Percentiles rank a stretch among this genome's conserved stretches.
These are phyloP conservation scores for Fistularia commersonii DNA, from an alignment of 2,797 vertebrate species.

Conservation along the genomic window DNA sequence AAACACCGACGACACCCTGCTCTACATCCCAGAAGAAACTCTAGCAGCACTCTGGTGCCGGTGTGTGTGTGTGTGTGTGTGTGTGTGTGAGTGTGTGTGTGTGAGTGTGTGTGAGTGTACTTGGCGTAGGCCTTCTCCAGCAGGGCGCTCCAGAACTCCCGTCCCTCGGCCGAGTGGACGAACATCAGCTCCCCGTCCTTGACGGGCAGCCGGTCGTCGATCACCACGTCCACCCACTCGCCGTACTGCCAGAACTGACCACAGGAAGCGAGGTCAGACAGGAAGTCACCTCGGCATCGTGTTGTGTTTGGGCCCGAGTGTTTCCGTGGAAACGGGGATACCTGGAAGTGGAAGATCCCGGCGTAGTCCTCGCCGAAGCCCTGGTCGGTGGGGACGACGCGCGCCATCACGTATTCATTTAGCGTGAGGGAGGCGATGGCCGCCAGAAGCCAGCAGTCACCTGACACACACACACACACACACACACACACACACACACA, in stretches of 20 bases:
- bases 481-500: no score
- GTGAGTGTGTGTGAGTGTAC: no score
- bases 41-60: neutral
- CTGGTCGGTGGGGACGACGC: slow-evolving; percentile 86
- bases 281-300: slow-evolving; percentile 21
- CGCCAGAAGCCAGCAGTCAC: slow-evolving; percentile 90
- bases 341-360: slow-evolving; percentile 94
- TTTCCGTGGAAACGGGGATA: slow-evolving; percentile 28
- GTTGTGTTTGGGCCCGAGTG: neutral
- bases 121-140: slow-evolving; percentile 85
- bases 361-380: slow-evolving; percentile 83
- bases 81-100: no score
- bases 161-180: slow-evolving; percentile 85
- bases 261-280: slow-evolving; percentile 78
- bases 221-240: slow-evolving; percentile 92
- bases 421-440: slow-evolving; percentile 89
- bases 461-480: slow-evolving; percentile 52
- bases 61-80: no score
- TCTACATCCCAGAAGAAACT: no score
- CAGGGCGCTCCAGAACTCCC: slow-evolving; percentile 82
- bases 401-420: slow-evolving; percentile 83
- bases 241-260: slow-evolving; percentile 93
- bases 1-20: neutral
- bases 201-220: slow-evolving; percentile 87
- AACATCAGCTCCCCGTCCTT: slow-evolving; percentile 87